These are phyloP conservation scores for Bhutanitis thaidina DNA, from an alignment of 2,888 invertebrate genomes.

Conservation along the genomic window DNA sequence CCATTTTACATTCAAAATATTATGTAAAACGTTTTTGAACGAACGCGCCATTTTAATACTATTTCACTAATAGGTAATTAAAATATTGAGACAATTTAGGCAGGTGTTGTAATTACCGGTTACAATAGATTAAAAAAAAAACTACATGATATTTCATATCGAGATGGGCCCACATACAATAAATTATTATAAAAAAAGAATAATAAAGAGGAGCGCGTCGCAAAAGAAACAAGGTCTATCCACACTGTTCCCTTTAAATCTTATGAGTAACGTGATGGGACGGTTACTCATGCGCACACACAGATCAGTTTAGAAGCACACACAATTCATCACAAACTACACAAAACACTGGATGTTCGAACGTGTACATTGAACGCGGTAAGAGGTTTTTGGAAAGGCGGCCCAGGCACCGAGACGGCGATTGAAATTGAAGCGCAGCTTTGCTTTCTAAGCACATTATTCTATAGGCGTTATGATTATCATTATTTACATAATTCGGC, in stretches of 20 bases:
- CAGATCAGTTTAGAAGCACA: constrained; percentile 22
- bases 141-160: too few relatives aligned
- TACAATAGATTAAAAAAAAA: too few relatives aligned
- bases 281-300: not conserved
- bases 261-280: too few relatives aligned
- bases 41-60: constrained; percentile 43
- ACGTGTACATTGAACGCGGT: constrained; percentile 40
- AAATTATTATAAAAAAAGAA: constrained; percentile 12
- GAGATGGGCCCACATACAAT: too few relatives aligned
- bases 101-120: too few relatives aligned
- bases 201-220: constrained; percentile 2
- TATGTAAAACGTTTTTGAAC: constrained; percentile 46
- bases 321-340: constrained; percentile 31
- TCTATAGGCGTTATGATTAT: constrained; percentile 33
- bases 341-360: constrained; percentile 47
- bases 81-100: too few relatives aligned
- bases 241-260: not conserved
- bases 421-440: constrained; percentile 37
- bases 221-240: not conserved
- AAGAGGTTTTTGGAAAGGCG: constrained; percentile 73
- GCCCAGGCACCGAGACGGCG: constrained; percentile 59
- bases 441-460: constrained; percentile 45
- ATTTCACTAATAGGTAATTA: too few relatives aligned
- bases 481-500: constrained; percentile 23
- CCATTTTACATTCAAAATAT: constrained; percentile 68